These are phyloP conservation scores for Oedothorax gibbosus DNA, from an alignment of 1,140 invertebrate genomes.

Conservation along the genomic window DNA sequence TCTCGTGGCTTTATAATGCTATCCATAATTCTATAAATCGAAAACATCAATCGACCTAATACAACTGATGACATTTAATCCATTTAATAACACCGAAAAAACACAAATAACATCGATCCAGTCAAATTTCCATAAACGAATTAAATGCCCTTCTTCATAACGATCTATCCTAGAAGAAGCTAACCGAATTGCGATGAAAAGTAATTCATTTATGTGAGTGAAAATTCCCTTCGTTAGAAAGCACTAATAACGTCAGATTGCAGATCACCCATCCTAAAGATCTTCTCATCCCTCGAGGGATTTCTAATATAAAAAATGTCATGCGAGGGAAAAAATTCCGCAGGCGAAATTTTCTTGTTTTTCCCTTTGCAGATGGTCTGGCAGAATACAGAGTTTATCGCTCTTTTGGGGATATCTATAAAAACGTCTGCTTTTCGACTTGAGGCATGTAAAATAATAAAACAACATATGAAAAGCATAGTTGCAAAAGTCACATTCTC, in stretches of 20 bases:
- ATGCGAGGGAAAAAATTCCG: not conserved
- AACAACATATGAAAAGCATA: too few relatives aligned
- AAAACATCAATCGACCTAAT: not conserved
- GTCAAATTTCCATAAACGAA: constrained; percentile 26
- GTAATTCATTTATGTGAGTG: constrained; percentile 38
- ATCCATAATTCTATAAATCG: too few relatives aligned
- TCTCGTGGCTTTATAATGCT: too few relatives aligned
- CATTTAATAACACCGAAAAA: not conserved
- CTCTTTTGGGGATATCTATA: not conserved
- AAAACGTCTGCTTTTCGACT: not conserved
- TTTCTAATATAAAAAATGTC: constrained; percentile 1
- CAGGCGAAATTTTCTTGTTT: constrained; percentile 30
- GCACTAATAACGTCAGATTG: constrained; percentile 51
- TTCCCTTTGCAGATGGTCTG: not conserved
- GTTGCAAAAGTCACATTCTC: too few relatives aligned
- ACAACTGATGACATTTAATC: not conserved
- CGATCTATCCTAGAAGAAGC: not conserved
- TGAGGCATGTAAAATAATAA: not conserved
- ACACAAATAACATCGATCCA: constrained; percentile 7
- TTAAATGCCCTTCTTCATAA: constrained; percentile 21
- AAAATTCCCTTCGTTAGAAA: constrained; percentile 32
- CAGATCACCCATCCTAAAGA: constrained; percentile 9
- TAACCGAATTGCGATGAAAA: constrained; percentile 19
- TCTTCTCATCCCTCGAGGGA: constrained; percentile 13
- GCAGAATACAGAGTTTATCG: constrained; percentile 16